Conservation (phyloP, 2,888 invertebrate genomes). For the Xestia ashworthii region DNA sequence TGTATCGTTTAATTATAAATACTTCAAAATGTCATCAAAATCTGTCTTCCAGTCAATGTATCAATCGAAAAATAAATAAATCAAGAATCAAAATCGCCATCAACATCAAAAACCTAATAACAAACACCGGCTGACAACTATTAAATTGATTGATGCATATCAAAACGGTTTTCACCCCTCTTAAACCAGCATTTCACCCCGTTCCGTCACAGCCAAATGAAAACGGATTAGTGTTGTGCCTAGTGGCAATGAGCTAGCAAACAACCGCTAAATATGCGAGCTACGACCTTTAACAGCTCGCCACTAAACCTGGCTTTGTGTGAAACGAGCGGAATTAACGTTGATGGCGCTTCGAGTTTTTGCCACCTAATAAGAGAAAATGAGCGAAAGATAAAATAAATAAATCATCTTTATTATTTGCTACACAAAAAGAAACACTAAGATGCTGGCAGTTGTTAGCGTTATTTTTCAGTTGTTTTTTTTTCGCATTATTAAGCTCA, state of each 20-base stretch:
- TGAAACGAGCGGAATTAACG: conserved; percentile 48
- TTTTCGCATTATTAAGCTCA: neutral
- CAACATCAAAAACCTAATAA: neutral
- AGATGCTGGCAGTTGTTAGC: conserved; percentile 21
- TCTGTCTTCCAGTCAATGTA: neutral
- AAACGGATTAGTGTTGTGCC: conserved; percentile 56
- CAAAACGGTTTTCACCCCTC: conserved; percentile 18
- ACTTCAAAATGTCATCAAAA: neutral
- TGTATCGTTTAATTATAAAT: neutral
- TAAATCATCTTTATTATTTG: conserved; percentile 50
- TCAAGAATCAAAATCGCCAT: neutral
- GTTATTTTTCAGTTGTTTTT: conserved; percentile 19
- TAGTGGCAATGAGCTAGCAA: conserved; percentile 57
- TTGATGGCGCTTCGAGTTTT: conserved; percentile 40
- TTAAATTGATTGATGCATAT: conserved; percentile 32
- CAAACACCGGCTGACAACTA: conserved; percentile 6
- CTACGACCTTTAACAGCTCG: conserved; percentile 47
- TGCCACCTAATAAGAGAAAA: conserved; percentile 44
- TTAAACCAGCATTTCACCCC: conserved; percentile 31
- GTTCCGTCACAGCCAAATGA: conserved; percentile 44
- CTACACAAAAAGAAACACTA: conserved; percentile 23
- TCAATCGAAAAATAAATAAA: neutral
- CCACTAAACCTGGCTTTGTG: conserved; percentile 59
- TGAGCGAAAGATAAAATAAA: conserved; percentile 41
- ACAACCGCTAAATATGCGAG: conserved; percentile 58